Conservation (phyloP, 2,797 vertebrate species). For the Sebastes alutus region DNA sequence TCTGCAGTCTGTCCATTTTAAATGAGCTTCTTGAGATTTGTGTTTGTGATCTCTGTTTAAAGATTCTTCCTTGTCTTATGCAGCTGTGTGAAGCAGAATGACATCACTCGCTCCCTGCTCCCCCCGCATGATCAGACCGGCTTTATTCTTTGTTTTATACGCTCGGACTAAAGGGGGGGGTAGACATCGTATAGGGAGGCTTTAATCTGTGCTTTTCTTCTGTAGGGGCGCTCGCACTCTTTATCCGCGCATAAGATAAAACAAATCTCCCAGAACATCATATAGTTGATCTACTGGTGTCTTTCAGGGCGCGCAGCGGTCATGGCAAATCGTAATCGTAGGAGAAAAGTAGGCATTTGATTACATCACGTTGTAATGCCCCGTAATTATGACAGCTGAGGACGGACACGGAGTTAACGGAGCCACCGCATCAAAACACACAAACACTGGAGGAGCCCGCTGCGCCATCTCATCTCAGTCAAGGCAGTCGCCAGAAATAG, state of each 20-base stretch:
- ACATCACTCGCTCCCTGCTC: neutral
- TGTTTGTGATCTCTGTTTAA: slow-evolving; percentile 11
- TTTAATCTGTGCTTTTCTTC: slow-evolving; percentile 39
- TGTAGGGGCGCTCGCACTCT: neutral
- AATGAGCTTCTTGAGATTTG: slow-evolving; percentile 38
- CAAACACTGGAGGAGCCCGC: slow-evolving; percentile 55
- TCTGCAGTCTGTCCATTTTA: slow-evolving; percentile 49
- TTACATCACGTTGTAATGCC: slow-evolving; percentile 63
- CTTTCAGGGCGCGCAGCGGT: slow-evolving; percentile 26
- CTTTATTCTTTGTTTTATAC: slow-evolving; percentile 21
- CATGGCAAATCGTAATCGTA: slow-evolving; percentile 47
- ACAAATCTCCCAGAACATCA: slow-evolving; percentile 31
- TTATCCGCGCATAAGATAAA: slow-evolving; percentile 28
- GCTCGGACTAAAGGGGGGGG: slow-evolving; percentile 23
- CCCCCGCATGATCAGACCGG: slow-evolving; percentile 20
- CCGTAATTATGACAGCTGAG: slow-evolving; percentile 64
- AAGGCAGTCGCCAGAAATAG: slow-evolving; percentile 71
- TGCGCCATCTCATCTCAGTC: slow-evolving; percentile 60
- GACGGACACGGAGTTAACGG: slow-evolving; percentile 62
- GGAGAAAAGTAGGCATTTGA: slow-evolving; percentile 52
- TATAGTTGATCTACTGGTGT: slow-evolving; percentile 40
- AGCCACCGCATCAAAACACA: slow-evolving; percentile 69
- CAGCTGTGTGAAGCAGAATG: neutral
- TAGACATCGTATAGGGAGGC: slow-evolving; percentile 7
- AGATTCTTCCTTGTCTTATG: neutral